A percentile compares a stretch with the other conserved stretches of the same genome.
These are phyloP conservation scores for Sphenopsis melanotis DNA, from an alignment of 2,797 vertebrate genomes.

Conservation along the genomic window DNA sequence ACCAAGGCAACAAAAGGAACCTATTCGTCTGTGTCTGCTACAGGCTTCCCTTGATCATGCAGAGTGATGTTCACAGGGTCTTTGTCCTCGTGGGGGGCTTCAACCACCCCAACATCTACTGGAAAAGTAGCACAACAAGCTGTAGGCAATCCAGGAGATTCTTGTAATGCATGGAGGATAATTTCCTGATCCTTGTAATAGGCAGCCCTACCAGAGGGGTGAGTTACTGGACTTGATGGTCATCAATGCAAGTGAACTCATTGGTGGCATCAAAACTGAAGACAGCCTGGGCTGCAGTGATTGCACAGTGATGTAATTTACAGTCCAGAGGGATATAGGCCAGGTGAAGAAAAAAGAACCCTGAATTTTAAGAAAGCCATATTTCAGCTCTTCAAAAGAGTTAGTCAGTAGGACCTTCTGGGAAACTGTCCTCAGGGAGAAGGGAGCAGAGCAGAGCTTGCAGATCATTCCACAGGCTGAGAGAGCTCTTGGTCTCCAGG, in stretches of 20 bases:
- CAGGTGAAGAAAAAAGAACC: neutral
- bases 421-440: neutral
- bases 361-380: neutral
- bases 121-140: neutral
- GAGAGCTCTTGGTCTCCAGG: neutral
- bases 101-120: neutral
- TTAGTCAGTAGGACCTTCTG: neutral
- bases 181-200: neutral
- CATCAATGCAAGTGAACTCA: neutral
- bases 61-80: neutral
- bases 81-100: accelerated
- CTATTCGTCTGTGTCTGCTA: neutral
- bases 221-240: neutral
- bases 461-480: neutral
- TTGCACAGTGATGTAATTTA: accelerated
- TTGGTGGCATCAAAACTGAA: accelerated
- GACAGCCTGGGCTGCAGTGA: neutral
- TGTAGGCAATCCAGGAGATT: neutral
- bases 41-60: neutral
- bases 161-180: neutral
- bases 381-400: neutral
- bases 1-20: neutral
- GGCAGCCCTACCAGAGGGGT: neutral
- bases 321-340: neutral
- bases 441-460: neutral